phyloP scores from a whole-genome alignment of 2,797 vertebrate species.

The Hydrophis major region DNA sequence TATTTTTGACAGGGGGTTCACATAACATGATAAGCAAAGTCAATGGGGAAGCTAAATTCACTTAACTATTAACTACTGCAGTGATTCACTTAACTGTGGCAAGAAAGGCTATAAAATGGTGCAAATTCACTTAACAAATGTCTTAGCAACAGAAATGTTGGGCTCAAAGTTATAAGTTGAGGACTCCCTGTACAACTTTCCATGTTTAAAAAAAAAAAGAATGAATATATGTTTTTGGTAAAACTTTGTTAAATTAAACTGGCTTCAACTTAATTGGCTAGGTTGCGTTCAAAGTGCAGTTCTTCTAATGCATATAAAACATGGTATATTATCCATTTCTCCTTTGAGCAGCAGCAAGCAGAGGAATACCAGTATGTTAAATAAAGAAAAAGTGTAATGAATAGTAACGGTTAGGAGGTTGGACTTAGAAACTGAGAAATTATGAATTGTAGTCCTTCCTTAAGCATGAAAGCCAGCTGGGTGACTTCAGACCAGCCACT shows the following conservation, averaged over 20 bases:
- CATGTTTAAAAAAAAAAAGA: not conserved
- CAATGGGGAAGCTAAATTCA: not conserved
- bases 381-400: not conserved
- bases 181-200: not conserved
- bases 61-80: not conserved
- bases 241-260: not conserved
- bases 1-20: not conserved
- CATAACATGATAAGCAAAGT: not conserved
- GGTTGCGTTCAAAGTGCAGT: not conserved
- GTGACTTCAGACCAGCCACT: not conserved
- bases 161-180: not conserved
- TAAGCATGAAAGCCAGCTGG: not conserved
- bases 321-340: not conserved
- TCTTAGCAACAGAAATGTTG: not conserved
- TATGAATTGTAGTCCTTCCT: not conserved
- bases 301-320: not conserved
- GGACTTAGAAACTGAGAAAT: not conserved
- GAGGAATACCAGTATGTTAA: not conserved
- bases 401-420: not conserved
- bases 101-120: not conserved
- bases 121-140: not conserved
- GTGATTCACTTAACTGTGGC: not conserved
- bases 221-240: not conserved
- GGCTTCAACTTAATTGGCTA: not conserved
- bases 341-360: not conserved